Conservation (phyloP, 2,888 invertebrate species). For the Pristionchus fissidentatus region DNA sequence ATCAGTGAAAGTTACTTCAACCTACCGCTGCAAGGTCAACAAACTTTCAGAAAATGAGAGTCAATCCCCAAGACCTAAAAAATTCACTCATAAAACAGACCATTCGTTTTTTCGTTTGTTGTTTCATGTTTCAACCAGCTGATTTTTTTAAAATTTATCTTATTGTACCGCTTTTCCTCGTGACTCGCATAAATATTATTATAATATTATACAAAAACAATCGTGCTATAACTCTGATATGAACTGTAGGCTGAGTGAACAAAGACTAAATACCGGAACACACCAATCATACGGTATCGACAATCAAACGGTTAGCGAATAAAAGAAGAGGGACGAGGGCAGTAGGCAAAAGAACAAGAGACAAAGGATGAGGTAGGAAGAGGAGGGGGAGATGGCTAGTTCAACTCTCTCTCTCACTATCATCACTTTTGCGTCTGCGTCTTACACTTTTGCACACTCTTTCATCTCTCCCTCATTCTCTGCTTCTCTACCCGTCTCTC, state of each 20-base stretch:
- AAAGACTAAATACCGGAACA: neutral
- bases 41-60: neutral
- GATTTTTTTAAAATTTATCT: no score
- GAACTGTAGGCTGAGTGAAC: neutral
- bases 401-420: slow-evolving; percentile 19
- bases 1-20: slow-evolving; percentile 33
- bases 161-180: no score
- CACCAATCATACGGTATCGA: neutral
- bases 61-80: neutral
- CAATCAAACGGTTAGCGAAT: slow-evolving; percentile 19
- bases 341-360: slow-evolving; percentile 2
- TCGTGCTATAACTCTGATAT: no score
- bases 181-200: no score
- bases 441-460: neutral
- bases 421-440: neutral
- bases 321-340: no score
- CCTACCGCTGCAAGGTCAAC: neutral
- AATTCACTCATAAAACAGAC: neutral
- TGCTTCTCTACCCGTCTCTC: slow-evolving; percentile 19
- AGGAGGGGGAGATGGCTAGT: slow-evolving; percentile 28
- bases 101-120: no score
- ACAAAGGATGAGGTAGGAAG: neutral
- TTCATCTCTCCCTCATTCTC: neutral
- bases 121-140: no score
- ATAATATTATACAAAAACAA: no score